Evolutionary conservation across 2,113 vertebrate genomes (phyloP).

Genomic region (Microtus richardsoni): DNA sequence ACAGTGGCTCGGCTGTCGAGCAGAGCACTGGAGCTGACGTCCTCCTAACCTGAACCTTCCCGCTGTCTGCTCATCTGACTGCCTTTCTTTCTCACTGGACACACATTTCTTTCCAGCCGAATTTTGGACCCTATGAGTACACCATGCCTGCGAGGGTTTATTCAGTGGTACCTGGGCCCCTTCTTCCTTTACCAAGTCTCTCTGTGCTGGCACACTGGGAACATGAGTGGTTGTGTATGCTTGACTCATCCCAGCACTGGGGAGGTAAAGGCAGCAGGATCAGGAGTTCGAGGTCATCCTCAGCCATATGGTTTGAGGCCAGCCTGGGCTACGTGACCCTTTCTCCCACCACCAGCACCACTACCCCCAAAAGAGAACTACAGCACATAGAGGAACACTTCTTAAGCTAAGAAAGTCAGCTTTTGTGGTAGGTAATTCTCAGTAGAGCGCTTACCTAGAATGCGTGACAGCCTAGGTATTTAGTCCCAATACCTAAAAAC

Average conservation of each 20-base stretch:
- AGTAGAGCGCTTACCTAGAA: not conserved
- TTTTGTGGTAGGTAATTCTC: not conserved
- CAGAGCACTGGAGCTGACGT: not conserved
- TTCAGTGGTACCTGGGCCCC: not conserved
- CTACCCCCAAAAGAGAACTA: not conserved
- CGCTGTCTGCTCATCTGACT: rapidly evolving
- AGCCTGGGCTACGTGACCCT: not conserved
- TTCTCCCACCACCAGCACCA: not conserved
- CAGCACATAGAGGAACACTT: not conserved
- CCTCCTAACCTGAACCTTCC: not conserved
- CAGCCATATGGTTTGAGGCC: not conserved
- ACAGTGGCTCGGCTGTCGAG: not conserved
- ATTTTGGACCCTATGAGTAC: not conserved
- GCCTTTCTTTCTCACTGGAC: conserved; percentile 1
- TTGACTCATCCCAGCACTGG: too few relatives aligned
- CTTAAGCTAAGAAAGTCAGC: not conserved
- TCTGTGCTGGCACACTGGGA: not conserved
- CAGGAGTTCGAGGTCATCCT: not conserved
- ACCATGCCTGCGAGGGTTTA: not conserved
- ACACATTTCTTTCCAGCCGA: conserved; percentile 3
- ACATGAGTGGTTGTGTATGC: not conserved
- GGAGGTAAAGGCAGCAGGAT: not conserved
- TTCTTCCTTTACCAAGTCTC: not conserved
- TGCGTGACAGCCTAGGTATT: not conserved
- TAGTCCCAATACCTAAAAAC: not conserved